phyloP scores from a whole-genome alignment of 2,113 vertebrate genomes.

The Notothenia rossii region DNA sequence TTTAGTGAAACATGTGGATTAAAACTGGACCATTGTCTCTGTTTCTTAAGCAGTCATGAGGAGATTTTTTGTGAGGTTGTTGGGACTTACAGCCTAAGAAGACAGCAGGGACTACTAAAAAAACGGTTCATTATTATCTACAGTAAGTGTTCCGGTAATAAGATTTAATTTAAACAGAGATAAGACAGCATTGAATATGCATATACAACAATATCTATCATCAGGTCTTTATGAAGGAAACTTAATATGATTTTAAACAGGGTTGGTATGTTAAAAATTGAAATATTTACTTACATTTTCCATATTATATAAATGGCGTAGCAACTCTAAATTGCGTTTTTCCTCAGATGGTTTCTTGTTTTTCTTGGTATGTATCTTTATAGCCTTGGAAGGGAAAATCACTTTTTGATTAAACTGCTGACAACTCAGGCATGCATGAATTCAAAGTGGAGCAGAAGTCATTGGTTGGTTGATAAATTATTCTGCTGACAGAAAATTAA shows the following conservation, averaged over 20 bases:
- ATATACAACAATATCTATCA: not conserved
- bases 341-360: too few species aligned
- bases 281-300: not conserved
- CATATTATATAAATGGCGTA: too few species aligned
- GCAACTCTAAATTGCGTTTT: not conserved
- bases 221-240: not conserved
- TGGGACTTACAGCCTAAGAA: not conserved
- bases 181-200: not conserved
- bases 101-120: not conserved
- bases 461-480: not conserved
- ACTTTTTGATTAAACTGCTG: not conserved
- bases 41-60: slow-evolving; percentile 8
- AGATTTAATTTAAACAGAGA: not conserved
- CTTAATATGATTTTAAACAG: not conserved
- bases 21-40: not conserved
- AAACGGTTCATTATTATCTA: not conserved
- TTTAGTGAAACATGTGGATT: not conserved
- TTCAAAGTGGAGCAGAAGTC: not conserved
- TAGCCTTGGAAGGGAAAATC: not conserved
- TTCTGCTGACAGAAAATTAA: not conserved
- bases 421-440: not conserved
- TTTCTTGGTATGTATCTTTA: not conserved
- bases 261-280: too few species aligned
- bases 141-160: not conserved
- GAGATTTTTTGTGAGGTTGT: not conserved